Base-by-base conservation (phyloP, 2,797 vertebrate genomes). In the Catamblyrhynchus diadema region DNA sequence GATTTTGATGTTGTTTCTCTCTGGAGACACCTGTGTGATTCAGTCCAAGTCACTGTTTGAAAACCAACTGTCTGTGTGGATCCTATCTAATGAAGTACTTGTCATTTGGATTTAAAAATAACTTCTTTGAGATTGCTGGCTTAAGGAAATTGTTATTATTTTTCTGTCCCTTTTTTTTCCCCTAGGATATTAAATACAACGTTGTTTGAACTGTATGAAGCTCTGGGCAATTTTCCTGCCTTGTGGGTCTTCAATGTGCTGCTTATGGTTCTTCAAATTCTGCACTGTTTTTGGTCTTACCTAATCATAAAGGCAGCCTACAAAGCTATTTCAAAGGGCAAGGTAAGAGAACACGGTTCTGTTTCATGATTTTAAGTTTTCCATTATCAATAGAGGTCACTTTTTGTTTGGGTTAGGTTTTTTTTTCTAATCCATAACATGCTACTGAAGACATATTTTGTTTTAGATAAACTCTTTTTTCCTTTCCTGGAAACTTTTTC, bases 231-330 rank as follows among this genome's bases (percentile, higher is more conserved):
- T 71, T 99, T 98, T 96, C 99, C 99, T 18, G 99, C 99, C 95
- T 99, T 99, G 98, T 99, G 99, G 99, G 97, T 99, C 95, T 99
- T 99, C 97, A 99, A 99, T 72, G 93, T 98, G 84, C 98, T 99
- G 91, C 98, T 99, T 86, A 94, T 99, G 56, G 92, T 99, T 97
- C 97, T 99, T 97, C 99, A 99, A 97, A 97, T 98, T 28, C 97
- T 99, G 85, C 98, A 99, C 97, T 98, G 98, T 84, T 98, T 99
- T 97, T 99, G 99, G 99, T 99, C 99, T 86, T 99, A 99, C 97
- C 98, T 99, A 97, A 99, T 99, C 96, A 91, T 99, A 97, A 99
- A 99, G 97, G 97, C 98, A 88, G 98, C 98, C 74, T 99, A 98
- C 97, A 98, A 98, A 98, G 99, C 99, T 96, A 96, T 99, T 97